Base-by-base conservation (phyloP, 2,888 invertebrate species). In the Eupeodes luniger region DNA sequence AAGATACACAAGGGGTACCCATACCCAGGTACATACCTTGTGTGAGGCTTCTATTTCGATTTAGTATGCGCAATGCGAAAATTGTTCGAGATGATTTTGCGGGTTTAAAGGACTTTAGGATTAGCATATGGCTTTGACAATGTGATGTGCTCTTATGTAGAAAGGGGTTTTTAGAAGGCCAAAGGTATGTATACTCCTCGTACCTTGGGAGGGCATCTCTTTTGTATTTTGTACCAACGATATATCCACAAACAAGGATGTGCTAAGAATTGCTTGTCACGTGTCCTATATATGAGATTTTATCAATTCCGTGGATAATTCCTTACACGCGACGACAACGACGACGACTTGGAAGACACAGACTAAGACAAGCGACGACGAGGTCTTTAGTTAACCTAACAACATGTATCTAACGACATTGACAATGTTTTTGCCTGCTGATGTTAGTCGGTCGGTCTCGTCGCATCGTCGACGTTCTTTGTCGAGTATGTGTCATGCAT, bases 221-320 rank as follows among this genome's bases (percentile, higher is more conserved):
- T 27, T 27, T 27, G 27, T 27, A 27, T 27, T 27, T 27, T 27
- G 27, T 27, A 27, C 27, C 27, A 9, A 40, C 0, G 40, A 40
- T 10, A 59, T 27, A 27, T 27, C 3, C 27, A 51, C 55, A 69
- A 4, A 61, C 57, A 83, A 77, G 81, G 74, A 81, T 85, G 77
- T 88, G 69, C 74, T 53, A 81, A 88, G 88, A 81, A 64, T 85
- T 67, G 74, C 81, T 77, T 81, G 84, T 88, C 84, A 88, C 88
- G 88, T 88, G 88, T 85, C 74, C 77, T 80, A 62, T 40, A 40
- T 40, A 40, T 75, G 77, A 78, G 88, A 88, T 88, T 85, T 88
- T 81, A 88, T 88, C 88, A 88, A 88, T 88, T 88, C 78, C 74
- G 62, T 76, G 55, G 59, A 51, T 62, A 77, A 62, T 81, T 53